Conservation (phyloP, 2,888 invertebrate species). For the Noctua pronuba region DNA sequence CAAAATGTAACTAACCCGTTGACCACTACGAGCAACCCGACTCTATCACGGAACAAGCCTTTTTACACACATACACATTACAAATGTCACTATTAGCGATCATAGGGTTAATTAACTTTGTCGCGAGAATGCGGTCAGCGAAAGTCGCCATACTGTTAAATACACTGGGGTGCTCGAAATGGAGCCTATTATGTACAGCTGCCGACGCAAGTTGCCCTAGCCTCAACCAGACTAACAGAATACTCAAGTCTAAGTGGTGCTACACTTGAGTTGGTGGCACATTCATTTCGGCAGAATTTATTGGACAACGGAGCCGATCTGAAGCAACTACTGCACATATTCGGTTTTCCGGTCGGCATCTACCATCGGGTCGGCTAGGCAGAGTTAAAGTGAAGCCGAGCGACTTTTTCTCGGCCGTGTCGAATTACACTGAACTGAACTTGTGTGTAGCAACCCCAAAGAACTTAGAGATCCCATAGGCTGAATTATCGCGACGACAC, state of each 20-base stretch:
- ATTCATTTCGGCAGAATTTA: background rate
- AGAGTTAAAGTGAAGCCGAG: background rate
- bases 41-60: background rate
- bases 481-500: slow-evolving; percentile 3
- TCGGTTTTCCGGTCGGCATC: background rate
- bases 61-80: background rate
- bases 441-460: background rate
- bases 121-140: background rate
- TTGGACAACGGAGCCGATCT: background rate
- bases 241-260: background rate
- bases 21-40: background rate
- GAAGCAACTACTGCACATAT: background rate
- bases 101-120: background rate
- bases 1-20: background rate
- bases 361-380: background rate
- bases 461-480: background rate
- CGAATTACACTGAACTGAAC: background rate
- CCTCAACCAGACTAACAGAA: background rate
- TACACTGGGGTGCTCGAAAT: slow-evolving; percentile 2
- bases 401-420: background rate
- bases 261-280: background rate
- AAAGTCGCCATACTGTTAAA: background rate
- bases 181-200: background rate
- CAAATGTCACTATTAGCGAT: background rate
- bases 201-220: background rate